These are phyloP conservation scores for Beris morrisii DNA, from an alignment of 2,888 invertebrate genomes.

Conservation along the genomic window DNA sequence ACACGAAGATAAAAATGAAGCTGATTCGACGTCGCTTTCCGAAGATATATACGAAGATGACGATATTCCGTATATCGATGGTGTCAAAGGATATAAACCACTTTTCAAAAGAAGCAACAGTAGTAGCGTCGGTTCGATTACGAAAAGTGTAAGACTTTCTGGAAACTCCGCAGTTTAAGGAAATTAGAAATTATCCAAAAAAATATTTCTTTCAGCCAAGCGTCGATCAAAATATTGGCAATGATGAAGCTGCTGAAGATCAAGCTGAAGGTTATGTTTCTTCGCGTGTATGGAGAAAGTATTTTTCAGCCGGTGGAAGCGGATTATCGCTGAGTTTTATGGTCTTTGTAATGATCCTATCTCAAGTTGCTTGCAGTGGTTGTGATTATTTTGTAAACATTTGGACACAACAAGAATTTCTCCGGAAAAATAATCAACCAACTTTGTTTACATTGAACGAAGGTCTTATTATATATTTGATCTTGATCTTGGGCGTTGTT, in stretches of 20 bases:
- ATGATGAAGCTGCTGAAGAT: constrained; percentile 52
- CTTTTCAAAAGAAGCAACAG: constrained; percentile 45
- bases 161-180: background rate
- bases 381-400: constrained; percentile 66
- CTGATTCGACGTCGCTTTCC: constrained; percentile 20
- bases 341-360: constrained; percentile 57
- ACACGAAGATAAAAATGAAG: constrained; percentile 43
- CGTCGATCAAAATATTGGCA: constrained; percentile 44
- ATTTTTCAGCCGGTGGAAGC: constrained; percentile 60
- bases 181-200: background rate
- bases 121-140: constrained; percentile 43
- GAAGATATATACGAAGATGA: constrained; percentile 49
- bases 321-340: constrained; percentile 56
- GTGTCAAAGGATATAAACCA: constrained; percentile 50
- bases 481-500: constrained; percentile 52
- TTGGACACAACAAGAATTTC: constrained; percentile 59
- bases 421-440: constrained; percentile 46
- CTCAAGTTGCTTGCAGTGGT: constrained; percentile 62
- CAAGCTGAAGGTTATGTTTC: constrained; percentile 56
- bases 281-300: constrained; percentile 54
- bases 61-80: constrained; percentile 56
- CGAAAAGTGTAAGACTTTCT: constrained; percentile 47
- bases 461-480: constrained; percentile 54
- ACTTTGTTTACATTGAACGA: constrained; percentile 50
- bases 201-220: constrained; percentile 43